Evolutionary conservation across 2,113 vertebrate species (phyloP), one percentile per base, ranked within the genome.

Genomic region (Choloepus hoffmanni): DNA sequence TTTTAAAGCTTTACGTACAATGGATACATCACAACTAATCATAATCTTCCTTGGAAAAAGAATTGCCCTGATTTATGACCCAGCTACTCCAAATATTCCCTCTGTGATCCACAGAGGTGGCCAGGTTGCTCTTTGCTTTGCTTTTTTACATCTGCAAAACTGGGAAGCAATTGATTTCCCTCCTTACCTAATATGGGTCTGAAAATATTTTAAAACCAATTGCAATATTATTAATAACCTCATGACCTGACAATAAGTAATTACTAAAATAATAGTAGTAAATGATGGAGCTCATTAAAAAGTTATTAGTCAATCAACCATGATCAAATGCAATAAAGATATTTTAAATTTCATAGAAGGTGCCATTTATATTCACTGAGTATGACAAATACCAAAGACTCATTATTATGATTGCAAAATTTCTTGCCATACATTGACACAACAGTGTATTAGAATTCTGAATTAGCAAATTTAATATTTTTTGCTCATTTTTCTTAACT

Each of bases 241-340:
- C 55, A 89, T 43, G 48, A 1, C 72, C 94, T 94, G 3, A 82
- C 2, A 77, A 9, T 2, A 88, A 53, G 26, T 48, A 58, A 72
- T 82, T 33, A 67, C 28, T 81, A 93, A 73, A 79, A 78, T 45
- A 86, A 53, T 50, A 60, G 58, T 89, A 68, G n/a, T 78, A 95
- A 89, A 90, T 78, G 48, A 78, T 48, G 1, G 16, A 60, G 8
- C 19, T 81, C 5, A 82, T 88, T 87, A 73, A 90, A 94, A 93
- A 89, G 10, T 85, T 90, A 81, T 50, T 85, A 72, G 13, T 74
- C 58, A 67, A 16, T 3, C 9, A 68, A 19, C 4, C 2, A 86
- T 58, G 28, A 40, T 78, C 43, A 95, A 94, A 90, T 45, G 12
- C 70, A 89, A 90, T 67, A 40, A 92, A 82, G 30, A 72, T 12